A percentile compares a stretch with the other conserved stretches of the same genome.
These are phyloP conservation scores for Pelobates cultripes DNA, from an alignment of 2,797 vertebrate genomes.

Conservation along the genomic window DNA sequence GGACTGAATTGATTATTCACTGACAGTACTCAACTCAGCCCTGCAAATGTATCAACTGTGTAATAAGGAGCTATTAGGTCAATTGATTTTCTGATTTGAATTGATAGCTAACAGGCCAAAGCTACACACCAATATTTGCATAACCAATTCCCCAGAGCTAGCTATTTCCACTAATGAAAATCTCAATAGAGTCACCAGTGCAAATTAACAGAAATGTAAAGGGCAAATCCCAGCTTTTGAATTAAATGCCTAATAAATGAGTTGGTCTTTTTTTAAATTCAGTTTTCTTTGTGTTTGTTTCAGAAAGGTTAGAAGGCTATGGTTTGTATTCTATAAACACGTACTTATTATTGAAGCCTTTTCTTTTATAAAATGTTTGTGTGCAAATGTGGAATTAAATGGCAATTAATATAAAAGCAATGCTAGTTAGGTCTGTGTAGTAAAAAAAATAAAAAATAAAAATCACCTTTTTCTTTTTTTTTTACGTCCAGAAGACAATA, in stretches of 20 bases:
- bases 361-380: neutral
- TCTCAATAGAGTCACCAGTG: conserved; percentile 71
- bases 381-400: neutral
- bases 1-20: conserved; percentile 83
- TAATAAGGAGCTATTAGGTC: conserved; percentile 94
- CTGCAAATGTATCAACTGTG: conserved; percentile 87
- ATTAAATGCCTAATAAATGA: conserved; percentile 60
- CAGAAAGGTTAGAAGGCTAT: neutral
- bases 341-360: neutral
- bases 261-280: conserved; percentile 1
- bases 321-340: neutral
- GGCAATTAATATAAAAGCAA: neutral
- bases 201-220: conserved; percentile 73
- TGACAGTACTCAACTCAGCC: conserved; percentile 78
- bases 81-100: conserved; percentile 96
- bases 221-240: conserved; percentile 62
- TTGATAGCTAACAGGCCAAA: conserved; percentile 91
- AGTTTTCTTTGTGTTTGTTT: conserved; percentile 9
- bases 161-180: conserved; percentile 82
- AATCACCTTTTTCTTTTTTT: too few species aligned
- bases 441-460: too few species aligned
- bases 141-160: conserved; percentile 85
- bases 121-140: conserved; percentile 89
- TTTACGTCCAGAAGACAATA: too few species aligned
- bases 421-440: too few species aligned